Percentiles rank a stretch among this genome's conserved stretches.
These are phyloP conservation scores for Batillaria attramentaria DNA, from an alignment of 1,140 invertebrate genomes.

Conservation along the genomic window DNA sequence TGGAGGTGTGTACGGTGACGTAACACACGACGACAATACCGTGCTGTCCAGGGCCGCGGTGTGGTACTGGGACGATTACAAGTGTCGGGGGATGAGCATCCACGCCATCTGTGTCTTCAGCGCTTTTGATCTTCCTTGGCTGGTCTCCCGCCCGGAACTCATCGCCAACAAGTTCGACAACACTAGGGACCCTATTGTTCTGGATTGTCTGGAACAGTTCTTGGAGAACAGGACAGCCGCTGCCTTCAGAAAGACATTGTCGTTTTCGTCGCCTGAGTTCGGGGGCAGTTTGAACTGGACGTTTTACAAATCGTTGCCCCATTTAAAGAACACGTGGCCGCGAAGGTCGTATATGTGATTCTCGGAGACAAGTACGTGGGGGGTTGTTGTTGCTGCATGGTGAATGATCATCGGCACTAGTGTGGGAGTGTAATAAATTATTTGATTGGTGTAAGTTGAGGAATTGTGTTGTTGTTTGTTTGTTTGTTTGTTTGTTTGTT, in stretches of 20 bases:
- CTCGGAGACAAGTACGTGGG: neutral
- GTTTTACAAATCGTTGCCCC: slow-evolving; percentile 5
- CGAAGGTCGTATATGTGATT: neutral
- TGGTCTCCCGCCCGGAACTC: slow-evolving; percentile 52
- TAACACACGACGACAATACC: slow-evolving; percentile 40
- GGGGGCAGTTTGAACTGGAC: slow-evolving; percentile 2
- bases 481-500: neutral
- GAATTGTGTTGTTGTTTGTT: neutral
- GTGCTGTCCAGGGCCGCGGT: slow-evolving; percentile 25
- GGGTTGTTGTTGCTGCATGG: neutral
- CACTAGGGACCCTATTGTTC: slow-evolving; percentile 52
- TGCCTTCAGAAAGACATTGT: neutral
- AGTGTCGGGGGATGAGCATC: slow-evolving; percentile 11
- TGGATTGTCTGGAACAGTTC: slow-evolving; percentile 65
- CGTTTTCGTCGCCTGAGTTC: too few species aligned
- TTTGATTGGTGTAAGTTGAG: too few species aligned
- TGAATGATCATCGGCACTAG: neutral
- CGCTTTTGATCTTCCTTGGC: slow-evolving; percentile 57
- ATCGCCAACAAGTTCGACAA: slow-evolving; percentile 68
- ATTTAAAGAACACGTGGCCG: neutral
- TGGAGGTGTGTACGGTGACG: slow-evolving; percentile 44
- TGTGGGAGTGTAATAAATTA: neutral
- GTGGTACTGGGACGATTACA: slow-evolving; percentile 36
- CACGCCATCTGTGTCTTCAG: slow-evolving; percentile 20
- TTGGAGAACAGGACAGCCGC: slow-evolving; percentile 10